A percentile compares a stretch with the other conserved stretches of the same genome.
These are phyloP conservation scores for Pogonomyrmex californicus DNA, from an alignment of 1,140 invertebrate genomes.

Conservation along the genomic window DNA sequence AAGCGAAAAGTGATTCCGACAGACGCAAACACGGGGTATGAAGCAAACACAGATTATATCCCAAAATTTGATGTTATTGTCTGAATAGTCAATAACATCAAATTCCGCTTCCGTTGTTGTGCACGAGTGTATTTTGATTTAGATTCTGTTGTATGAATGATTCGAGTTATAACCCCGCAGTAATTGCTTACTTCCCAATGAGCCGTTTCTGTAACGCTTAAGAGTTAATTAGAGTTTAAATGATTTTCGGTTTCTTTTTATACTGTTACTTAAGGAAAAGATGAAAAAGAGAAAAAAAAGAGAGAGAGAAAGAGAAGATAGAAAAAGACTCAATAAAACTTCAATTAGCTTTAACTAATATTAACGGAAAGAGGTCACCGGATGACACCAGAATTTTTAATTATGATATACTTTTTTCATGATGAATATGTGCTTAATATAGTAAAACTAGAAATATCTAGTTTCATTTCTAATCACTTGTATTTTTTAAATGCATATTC, in stretches of 20 bases:
- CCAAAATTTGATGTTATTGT: background rate
- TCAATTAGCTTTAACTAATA: slow-evolving; percentile 55
- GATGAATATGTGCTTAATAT: too few species aligned
- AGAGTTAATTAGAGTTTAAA: slow-evolving; percentile 42
- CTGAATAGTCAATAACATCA: background rate
- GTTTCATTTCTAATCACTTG: too few species aligned
- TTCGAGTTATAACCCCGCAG: background rate
- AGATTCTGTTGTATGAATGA: background rate
- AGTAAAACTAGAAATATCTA: too few species aligned
- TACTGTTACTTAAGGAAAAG: background rate
- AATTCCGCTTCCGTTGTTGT: background rate
- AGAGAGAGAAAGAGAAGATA: background rate
- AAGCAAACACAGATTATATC: background rate
- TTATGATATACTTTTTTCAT: background rate
- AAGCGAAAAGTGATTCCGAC: background rate
- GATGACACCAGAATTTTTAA: background rate
- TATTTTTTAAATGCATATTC: too few species aligned
- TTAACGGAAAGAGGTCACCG: slow-evolving; percentile 16
- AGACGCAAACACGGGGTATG: background rate
- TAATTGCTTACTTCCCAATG: slow-evolving; percentile 28
- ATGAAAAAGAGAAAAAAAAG: background rate
- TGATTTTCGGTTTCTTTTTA: slow-evolving; percentile 16
- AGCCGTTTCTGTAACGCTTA: background rate
- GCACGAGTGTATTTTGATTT: background rate
- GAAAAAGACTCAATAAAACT: slow-evolving; percentile 32